Evolutionary conservation across 2,888 invertebrate species (phyloP).

Genomic region (Conomelus anceps): DNA sequence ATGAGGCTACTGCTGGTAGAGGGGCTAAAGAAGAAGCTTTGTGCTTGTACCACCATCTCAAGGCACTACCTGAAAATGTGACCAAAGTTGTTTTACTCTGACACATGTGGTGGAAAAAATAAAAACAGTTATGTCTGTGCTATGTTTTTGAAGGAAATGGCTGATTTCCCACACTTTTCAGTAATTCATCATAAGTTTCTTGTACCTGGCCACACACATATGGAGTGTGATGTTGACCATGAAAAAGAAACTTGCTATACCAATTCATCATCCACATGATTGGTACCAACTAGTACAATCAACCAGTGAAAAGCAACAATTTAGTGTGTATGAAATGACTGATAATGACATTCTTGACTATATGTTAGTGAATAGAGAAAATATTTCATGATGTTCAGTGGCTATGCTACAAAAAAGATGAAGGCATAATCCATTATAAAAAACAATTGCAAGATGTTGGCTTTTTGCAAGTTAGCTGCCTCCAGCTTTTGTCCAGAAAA

Average conservation of each 20-base stretch:
- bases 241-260: background rate
- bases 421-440: background rate
- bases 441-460: background rate
- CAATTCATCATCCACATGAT: conserved; percentile 5
- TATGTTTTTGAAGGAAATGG: conserved; percentile 30
- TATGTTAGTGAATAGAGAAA: conserved; percentile 11
- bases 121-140: conserved; percentile 32
- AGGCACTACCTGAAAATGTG: background rate
- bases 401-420: background rate
- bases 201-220: conserved; percentile 31
- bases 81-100: conserved; percentile 28
- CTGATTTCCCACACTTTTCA: conserved; percentile 24
- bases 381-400: background rate
- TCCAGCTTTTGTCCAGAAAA: background rate
- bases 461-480: background rate
- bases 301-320: background rate
- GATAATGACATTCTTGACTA: conserved; percentile 27
- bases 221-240: conserved; percentile 33
- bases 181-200: conserved; percentile 33
- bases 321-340: conserved; percentile 26
- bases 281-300: background rate
- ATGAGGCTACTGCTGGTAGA: conserved; percentile 30
- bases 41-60: conserved; percentile 31
- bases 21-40: conserved; percentile 36
- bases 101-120: conserved; percentile 34